Evolutionary conservation across 2,888 invertebrate species (phyloP).

Genomic region (Yponomeuta sedellus): DNA sequence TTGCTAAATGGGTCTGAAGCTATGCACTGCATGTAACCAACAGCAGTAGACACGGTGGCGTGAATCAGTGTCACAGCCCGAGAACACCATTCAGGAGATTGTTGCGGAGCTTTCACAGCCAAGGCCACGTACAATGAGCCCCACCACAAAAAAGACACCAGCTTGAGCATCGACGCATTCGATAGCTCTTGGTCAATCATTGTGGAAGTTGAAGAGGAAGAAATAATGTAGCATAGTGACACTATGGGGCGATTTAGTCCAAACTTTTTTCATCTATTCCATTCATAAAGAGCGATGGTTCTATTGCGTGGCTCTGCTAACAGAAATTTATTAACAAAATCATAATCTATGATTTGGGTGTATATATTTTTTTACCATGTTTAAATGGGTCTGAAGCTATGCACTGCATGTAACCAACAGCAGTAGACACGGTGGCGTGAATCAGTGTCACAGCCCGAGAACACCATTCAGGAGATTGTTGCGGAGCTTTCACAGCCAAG

Average conservation of each 20-base stretch:
- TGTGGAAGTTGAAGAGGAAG: slow-evolving; percentile 20
- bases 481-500: slow-evolving; percentile 28
- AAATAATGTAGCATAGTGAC: not conserved
- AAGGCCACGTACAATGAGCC: slow-evolving; percentile 41
- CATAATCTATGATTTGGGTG: too few species aligned
- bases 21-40: slow-evolving; percentile 50
- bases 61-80: slow-evolving; percentile 54
- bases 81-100: slow-evolving; percentile 54
- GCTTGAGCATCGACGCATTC: slow-evolving; percentile 37
- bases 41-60: slow-evolving; percentile 44
- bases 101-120: slow-evolving; percentile 26
- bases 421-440: slow-evolving; percentile 49
- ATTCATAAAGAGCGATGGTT: not conserved
- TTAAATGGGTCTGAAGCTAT: slow-evolving; percentile 28
- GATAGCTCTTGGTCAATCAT: slow-evolving; percentile 45
- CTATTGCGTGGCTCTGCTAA: too few species aligned
- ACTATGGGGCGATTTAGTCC: not conserved
- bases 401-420: slow-evolving; percentile 50
- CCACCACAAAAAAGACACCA: slow-evolving; percentile 58
- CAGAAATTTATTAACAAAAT: not conserved
- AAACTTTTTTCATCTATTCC: not conserved
- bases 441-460: slow-evolving; percentile 52
- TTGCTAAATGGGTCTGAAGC: slow-evolving; percentile 25
- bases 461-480: slow-evolving; percentile 49
- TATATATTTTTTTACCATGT: too few species aligned